phyloP scores from a whole-genome alignment of 2,797 vertebrate genomes.

The Sebastes ruberrimus region DNA sequence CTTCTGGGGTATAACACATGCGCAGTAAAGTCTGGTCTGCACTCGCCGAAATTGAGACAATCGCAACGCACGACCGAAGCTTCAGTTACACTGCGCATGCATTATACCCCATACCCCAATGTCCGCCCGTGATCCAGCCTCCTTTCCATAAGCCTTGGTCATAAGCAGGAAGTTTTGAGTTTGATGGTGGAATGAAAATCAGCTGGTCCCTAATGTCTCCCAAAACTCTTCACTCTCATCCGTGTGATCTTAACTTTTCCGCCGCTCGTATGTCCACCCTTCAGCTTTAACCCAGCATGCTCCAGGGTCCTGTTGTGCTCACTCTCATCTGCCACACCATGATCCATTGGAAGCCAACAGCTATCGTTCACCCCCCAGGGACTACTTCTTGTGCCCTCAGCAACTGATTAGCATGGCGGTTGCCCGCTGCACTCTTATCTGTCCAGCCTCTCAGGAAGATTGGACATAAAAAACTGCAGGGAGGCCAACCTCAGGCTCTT shows the following conservation, averaged over 20 bases:
- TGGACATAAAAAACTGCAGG: conserved; percentile 31
- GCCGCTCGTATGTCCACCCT: background rate
- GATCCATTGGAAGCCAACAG: conserved; percentile 37
- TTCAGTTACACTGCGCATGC: no score
- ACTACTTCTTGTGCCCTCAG: conserved; percentile 12
- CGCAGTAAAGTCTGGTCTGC: no score
- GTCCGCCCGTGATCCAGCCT: no score
- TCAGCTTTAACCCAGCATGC: conserved; percentile 56
- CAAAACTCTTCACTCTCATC: background rate
- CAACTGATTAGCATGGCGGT: conserved; percentile 45
- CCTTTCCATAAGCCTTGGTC: no score
- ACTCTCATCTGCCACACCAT: conserved; percentile 1
- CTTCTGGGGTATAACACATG: no score
- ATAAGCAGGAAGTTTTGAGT: background rate
- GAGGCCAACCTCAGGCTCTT: conserved; percentile 30
- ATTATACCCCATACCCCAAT: no score
- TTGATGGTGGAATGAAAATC: conserved; percentile 1
- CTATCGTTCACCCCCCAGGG: conserved; percentile 35
- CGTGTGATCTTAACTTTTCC: conserved; percentile 20
- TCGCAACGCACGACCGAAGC: no score
- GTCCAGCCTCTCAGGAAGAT: conserved; percentile 27
- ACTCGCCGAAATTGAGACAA: no score
- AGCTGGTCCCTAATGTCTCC: background rate
- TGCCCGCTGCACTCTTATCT: conserved; percentile 42
- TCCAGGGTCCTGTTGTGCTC: conserved; percentile 21